These are phyloP conservation scores for Hippopotamyrus pictus DNA, from an alignment of 2,797 vertebrate species.

Conservation along the genomic window DNA sequence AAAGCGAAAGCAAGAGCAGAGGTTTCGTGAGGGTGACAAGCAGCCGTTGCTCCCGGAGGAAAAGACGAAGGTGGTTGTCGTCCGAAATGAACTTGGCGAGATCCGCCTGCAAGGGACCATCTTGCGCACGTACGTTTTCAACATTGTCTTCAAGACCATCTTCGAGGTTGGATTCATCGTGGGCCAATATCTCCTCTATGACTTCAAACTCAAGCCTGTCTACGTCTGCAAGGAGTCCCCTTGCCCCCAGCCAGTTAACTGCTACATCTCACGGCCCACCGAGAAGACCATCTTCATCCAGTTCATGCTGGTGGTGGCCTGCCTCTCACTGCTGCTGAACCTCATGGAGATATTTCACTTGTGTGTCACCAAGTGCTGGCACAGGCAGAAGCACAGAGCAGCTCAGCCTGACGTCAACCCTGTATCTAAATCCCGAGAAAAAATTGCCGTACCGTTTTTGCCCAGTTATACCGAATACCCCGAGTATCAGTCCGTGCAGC, in stretches of 20 bases:
- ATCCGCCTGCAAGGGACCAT: conserved; percentile 71
- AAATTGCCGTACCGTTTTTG: conserved; percentile 40
- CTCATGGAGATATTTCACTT: conserved; percentile 76
- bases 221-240: conserved; percentile 72
- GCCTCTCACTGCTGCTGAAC: conserved; percentile 74
- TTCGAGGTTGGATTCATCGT: conserved; percentile 80
- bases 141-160: conserved; percentile 73
- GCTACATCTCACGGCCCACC: conserved; percentile 79
- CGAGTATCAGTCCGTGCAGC: conserved; percentile 43
- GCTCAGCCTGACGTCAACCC: rapidly evolving
- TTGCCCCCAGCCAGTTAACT: conserved; percentile 77
- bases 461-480: conserved; percentile 57
- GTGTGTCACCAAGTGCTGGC: conserved; percentile 69
- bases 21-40: conserved; percentile 33
- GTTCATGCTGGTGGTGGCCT: conserved; percentile 77
- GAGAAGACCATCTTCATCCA: conserved; percentile 85
- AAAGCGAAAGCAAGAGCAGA: conserved; percentile 42
- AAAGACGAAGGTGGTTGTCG: conserved; percentile 44
- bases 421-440: conserved; percentile 37
- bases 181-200: conserved; percentile 73
- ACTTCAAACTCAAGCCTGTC: conserved; percentile 76
- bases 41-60: conserved; percentile 37
- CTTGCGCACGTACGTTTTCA: conserved; percentile 74
- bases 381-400: conserved; percentile 48
- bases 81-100: conserved; percentile 51